These are phyloP conservation scores for Zonitis immaculata DNA, from an alignment of 2,888 invertebrate species.

Conservation along the genomic window DNA sequence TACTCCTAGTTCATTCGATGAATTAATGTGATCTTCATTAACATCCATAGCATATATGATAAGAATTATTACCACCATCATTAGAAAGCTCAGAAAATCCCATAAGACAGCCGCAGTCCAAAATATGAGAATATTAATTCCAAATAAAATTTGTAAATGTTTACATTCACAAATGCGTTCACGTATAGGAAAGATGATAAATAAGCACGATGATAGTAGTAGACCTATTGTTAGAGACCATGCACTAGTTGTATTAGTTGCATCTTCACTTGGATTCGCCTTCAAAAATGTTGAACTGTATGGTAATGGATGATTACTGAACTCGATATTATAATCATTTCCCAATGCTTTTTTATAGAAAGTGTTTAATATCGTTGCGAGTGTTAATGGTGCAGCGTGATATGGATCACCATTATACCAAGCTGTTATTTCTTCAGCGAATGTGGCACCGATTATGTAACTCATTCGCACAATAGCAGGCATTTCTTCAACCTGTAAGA, in stretches of 20 bases:
- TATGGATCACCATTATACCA: constrained; percentile 78
- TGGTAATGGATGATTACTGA: constrained; percentile 67
- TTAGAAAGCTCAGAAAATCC: too few relatives aligned
- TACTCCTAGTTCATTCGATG: too few relatives aligned
- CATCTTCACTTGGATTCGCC: too few relatives aligned
- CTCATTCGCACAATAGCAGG: constrained; percentile 36
- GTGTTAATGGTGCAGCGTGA: constrained; percentile 65
- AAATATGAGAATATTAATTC: constrained; percentile 60
- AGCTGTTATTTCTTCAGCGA: constrained; percentile 53
- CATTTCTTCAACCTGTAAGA: too few relatives aligned
- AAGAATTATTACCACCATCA: too few relatives aligned
- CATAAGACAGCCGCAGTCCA: constrained; percentile 67
- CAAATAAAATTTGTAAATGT: constrained; percentile 67
- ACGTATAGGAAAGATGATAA: constrained; percentile 58
- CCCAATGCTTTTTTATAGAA: constrained; percentile 48
- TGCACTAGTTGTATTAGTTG: too few relatives aligned
- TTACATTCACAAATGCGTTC: constrained; percentile 68
- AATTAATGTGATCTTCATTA: too few relatives aligned
- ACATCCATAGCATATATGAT: too few relatives aligned
- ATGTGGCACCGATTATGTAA: constrained; percentile 58
- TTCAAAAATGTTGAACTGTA: constrained; percentile 51
- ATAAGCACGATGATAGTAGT: constrained; percentile 58
- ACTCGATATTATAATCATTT: constrained; percentile 29
- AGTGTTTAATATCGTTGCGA: constrained; percentile 61
- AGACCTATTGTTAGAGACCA: constrained; percentile 50